Base-by-base conservation (phyloP, 2,888 invertebrate species). In the Tigriopus californicus region DNA sequence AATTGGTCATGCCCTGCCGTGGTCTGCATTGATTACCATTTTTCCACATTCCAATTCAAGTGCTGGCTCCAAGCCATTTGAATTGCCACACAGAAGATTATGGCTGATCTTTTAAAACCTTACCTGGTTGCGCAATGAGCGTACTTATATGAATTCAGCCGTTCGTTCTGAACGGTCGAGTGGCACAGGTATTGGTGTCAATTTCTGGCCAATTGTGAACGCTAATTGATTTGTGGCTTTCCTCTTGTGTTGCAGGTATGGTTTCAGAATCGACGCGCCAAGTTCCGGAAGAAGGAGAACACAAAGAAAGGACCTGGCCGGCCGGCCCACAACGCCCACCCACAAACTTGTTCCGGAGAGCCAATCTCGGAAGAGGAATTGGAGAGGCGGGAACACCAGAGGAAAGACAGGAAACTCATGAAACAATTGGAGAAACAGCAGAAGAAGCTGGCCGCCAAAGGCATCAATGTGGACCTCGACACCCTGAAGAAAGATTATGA, bases 221-320 rank as follows among this genome's bases (percentile, higher is more conserved):
- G 4, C 33, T 33, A 33, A 33, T 33, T 33, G 33, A 33, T 33
- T 61, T 33, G 33, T 33, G 33, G 33, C 33, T 33, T 33, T 33
- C 33, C 33, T 33, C 33, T 33, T 55, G 66, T 63, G 65, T 73
- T 73, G 15, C 80, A 97, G 95, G 97, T 98, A 63, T 98, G 97
- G 97, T 98, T 98, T 76, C 98, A 98, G 76, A 98, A 98, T 75
- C 81, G 98, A 41, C 79, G 97, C 62, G 98, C 98, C 57, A 98
- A 98, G 73, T 98, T 97, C 91, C 80, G 97, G 63, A 98, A 98
- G 77, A 91, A 92, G 74, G 97, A 98, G 73, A 92, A 97, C 75
- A 95, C 95, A 61, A 91, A 92, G 75, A 97, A 97, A 72, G 95
- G 95, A 18, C 95, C 95, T 0, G 95, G 97, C 1, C 81, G 97